Evolutionary conservation across 2,797 vertebrate genomes (phyloP), one percentile per base, ranked within the genome.

Genomic region (Emydoidea blandingii): DNA sequence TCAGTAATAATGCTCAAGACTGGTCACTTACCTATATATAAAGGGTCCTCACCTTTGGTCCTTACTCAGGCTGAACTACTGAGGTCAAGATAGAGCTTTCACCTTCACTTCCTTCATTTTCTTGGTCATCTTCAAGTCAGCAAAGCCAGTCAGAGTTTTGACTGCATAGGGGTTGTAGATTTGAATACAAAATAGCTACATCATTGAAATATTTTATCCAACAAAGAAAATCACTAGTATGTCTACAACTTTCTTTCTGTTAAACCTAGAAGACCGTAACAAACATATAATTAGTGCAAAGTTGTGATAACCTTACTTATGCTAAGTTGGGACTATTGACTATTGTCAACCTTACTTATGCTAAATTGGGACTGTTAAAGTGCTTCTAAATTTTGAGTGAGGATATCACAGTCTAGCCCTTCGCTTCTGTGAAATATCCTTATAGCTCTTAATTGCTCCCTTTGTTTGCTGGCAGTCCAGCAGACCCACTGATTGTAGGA

Each of bases 191-290:
- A 88, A 92, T 0, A 37, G 27, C 52, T 44, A 29, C 29, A 16
- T 18, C 72, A 59, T 53, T 90, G 72, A 78, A 92, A 85, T 76
- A 84, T 83, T 92, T 93, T 85, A 74, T 72, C 49, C 47, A 74
- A 19, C 37, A 89, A n/a, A 9, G 23, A 47, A 76, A 88, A 5
- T 6, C 12, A 47, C 5, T 59, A 82, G 18, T 37, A 23, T 76
- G 16, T 41, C 19, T 18, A 85, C 18, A 86, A 74, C 87, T 18
- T 1, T 44, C 19, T 83, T 85, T 44, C 68, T 86, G 76, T 83
- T 74, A 78, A 94, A 81, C 19, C 83, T 19, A 83, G 49, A 88
- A 2, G n/a, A 62, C 19, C 18, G n/a, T 87, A 83, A 31, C 89
- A 94, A 90, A 37, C 9, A 72, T 85, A 91, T 90, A 65, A 65